A percentile compares a stretch with the other conserved stretches of the same genome.
Evolutionary conservation across 2,113 vertebrate genomes (phyloP).

Genomic region (Lampris megalopsis): DNA sequence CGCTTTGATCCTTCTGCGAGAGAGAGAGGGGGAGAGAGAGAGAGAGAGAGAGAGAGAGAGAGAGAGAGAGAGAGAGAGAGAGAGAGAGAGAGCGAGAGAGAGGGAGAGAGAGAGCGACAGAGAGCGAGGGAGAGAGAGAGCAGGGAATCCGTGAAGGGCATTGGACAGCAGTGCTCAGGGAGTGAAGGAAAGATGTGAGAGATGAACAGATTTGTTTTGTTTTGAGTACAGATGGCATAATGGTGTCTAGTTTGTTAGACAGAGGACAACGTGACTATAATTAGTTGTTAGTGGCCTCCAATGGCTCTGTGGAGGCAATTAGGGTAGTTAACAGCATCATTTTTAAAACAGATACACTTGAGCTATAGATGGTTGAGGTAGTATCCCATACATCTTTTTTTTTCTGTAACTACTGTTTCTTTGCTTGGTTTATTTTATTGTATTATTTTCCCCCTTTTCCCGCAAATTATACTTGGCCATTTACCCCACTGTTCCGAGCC

Average conservation of each 20-base stretch:
- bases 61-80: not conserved
- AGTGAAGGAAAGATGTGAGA: constrained; percentile 29
- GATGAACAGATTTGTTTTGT: constrained; percentile 56
- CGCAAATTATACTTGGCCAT: too few species aligned
- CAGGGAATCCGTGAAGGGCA: constrained; percentile 55
- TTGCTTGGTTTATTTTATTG: too few species aligned
- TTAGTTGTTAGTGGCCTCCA: constrained; percentile 11
- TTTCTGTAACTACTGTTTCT: too few species aligned
- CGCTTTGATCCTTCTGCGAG: too few species aligned
- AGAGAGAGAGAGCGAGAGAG: constrained; percentile 30
- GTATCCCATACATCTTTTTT: too few species aligned
- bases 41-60: not conserved
- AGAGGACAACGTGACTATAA: constrained; percentile 32
- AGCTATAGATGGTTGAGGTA: too few species aligned
- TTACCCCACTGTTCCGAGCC: too few species aligned
- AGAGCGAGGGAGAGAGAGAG: constrained; percentile 23
- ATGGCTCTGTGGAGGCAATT: not conserved
- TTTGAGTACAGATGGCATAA: constrained; percentile 40
- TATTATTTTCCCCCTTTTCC: too few species aligned
- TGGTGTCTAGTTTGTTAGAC: constrained; percentile 31
- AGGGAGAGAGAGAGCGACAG: constrained; percentile 28
- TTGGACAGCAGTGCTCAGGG: constrained; percentile 36
- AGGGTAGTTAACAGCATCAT: too few species aligned
- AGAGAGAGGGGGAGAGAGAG: too few species aligned
- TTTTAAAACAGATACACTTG: too few species aligned